Percentiles rank a stretch among this genome's conserved stretches.
Evolutionary conservation across 2,113 vertebrate genomes (phyloP).

Genomic region (Planiliza haematocheilus): DNA sequence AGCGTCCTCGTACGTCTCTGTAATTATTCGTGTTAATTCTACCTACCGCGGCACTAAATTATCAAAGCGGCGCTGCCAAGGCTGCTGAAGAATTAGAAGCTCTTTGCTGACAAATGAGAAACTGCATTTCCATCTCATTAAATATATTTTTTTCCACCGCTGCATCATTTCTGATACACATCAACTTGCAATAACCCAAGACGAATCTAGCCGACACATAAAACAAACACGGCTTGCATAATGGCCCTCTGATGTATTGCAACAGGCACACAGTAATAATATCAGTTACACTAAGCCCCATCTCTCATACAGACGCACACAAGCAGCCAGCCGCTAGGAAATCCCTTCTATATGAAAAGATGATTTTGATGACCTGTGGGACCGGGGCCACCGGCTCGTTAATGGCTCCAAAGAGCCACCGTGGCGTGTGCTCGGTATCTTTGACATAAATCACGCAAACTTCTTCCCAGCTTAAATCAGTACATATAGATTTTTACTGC

Average conservation of each 20-base stretch:
- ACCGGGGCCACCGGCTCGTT: conserved; percentile 32
- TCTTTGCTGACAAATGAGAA: conserved; percentile 36
- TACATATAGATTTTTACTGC: conserved; percentile 59
- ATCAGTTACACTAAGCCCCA: conserved; percentile 47
- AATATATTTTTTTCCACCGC: too few relatives aligned
- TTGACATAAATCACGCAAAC: conserved; percentile 57
- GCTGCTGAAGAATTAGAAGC: conserved; percentile 26
- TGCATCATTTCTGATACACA: conserved; percentile 13
- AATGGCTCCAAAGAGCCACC: conserved; percentile 44
- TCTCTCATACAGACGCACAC: conserved; percentile 38
- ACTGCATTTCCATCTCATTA: conserved; percentile 41
- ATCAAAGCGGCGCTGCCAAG: conserved; percentile 36
- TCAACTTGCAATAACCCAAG: conserved; percentile 24
- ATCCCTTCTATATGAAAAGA: conserved; percentile 38
- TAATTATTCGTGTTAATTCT: conserved; percentile 45
- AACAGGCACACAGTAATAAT: conserved; percentile 32
- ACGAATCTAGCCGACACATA: conserved; percentile 18
- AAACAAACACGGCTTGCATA: conserved; percentile 37
- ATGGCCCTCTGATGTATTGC: conserved; percentile 36
- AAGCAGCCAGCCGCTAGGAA: conserved; percentile 13
- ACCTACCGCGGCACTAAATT: conserved; percentile 40
- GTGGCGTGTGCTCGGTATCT: conserved; percentile 5
- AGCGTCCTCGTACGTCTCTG: conserved; percentile 27
- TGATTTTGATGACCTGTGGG: conserved; percentile 47
- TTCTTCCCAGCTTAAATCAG: conserved; percentile 58